phyloP scores from a whole-genome alignment of 2,113 vertebrate genomes.

The Silurus asotus region DNA sequence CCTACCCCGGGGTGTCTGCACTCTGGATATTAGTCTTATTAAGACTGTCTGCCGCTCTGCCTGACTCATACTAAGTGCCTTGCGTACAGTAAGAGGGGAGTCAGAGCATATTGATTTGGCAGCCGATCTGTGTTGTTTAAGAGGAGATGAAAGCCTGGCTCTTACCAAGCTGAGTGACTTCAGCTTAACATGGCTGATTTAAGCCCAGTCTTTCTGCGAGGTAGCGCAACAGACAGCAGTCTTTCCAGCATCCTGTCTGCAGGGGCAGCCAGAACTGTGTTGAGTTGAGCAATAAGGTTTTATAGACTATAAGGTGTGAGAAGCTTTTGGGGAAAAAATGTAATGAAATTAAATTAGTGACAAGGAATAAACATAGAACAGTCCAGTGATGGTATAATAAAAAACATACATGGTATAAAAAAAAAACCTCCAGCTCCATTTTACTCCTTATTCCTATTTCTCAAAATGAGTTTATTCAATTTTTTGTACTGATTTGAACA shows the following conservation, averaged over 20 bases:
- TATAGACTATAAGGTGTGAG: neutral
- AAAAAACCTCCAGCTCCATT: neutral
- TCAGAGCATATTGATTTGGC: constrained; percentile 52
- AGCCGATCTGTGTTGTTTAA: constrained; percentile 49
- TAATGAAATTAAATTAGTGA: neutral
- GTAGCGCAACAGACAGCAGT: constrained; percentile 1
- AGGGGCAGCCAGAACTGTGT: neutral
- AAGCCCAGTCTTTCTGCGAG: constrained; percentile 35
- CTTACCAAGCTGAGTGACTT: constrained; percentile 31
- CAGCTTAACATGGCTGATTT: constrained; percentile 34
- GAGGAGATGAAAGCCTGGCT: constrained; percentile 64
- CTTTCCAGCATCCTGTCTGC: constrained; percentile 2
- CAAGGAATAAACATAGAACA: neutral
- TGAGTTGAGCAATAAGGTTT: neutral
- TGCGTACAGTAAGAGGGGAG: constrained; percentile 47
- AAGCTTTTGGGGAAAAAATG: neutral
- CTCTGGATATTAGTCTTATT: constrained; percentile 56
- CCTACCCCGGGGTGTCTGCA: constrained; percentile 44
- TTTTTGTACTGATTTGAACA: neutral
- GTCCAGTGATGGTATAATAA: neutral
- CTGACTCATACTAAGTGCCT: constrained; percentile 54
- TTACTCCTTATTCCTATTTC: neutral
- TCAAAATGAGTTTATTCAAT: neutral
- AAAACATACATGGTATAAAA: neutral
- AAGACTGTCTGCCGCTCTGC: constrained; percentile 50